These are phyloP conservation scores for Tachysurus fulvidraco DNA, from an alignment of 2,113 vertebrate species.

Conservation along the genomic window DNA sequence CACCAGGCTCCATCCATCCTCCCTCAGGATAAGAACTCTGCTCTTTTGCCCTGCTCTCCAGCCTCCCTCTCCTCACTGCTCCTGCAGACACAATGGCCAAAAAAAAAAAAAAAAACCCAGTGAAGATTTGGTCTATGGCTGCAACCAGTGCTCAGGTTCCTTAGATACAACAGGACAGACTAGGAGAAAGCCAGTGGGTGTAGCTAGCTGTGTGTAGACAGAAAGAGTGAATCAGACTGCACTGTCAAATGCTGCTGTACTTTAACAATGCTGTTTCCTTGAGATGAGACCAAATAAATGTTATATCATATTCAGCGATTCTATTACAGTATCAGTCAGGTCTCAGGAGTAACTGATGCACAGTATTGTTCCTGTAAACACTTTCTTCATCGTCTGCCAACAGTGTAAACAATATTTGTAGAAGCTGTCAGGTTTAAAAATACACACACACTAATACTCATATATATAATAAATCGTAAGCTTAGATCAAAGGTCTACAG, in stretches of 20 bases:
- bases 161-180: constrained; percentile 8
- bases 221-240: constrained; percentile 17
- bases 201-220: constrained; percentile 21
- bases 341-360: neutral
- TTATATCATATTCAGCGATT: neutral
- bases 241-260: neutral
- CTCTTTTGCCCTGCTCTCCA: constrained; percentile 48
- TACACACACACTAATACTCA: neutral
- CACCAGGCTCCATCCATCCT: constrained; percentile 66
- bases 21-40: constrained; percentile 72
- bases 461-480: neutral
- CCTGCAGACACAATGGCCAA: constrained; percentile 72
- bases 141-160: constrained; percentile 34
- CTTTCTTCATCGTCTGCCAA: neutral
- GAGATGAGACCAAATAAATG: neutral
- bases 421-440: constrained; percentile 6
- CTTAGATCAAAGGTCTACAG: constrained; percentile 11
- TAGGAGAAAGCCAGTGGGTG: constrained; percentile 5
- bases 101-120: constrained; percentile 43
- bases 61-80: constrained; percentile 60
- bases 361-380: constrained; percentile 10
- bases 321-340: neutral
- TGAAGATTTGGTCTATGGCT: constrained; percentile 1
- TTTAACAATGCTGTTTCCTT: neutral
- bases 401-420: constrained; percentile 15